Evolutionary conservation across 2,888 invertebrate genomes (phyloP), one percentile per base, ranked within the genome.

Genomic region (Yponomeuta malinellus): DNA sequence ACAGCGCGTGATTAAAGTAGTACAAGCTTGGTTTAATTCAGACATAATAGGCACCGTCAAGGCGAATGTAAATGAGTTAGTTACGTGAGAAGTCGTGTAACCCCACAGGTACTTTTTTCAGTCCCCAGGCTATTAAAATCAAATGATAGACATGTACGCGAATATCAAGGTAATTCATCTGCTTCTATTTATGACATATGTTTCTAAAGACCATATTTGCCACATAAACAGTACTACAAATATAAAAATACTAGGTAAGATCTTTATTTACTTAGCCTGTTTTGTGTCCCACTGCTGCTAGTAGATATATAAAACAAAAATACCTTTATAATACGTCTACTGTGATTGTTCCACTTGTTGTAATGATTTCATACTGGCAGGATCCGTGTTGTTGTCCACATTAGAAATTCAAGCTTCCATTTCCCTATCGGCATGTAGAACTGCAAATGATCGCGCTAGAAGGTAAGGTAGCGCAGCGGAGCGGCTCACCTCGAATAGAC

Each of bases 1-100:
- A 73, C 72, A 68, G 72, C 72, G 71, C 71, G 71, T 74, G 71
- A 71, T 73, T 72, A 72, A 73, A 74, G 71, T 71, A 71, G 71
- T 72, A 72, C 68, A 71, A 71, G 73, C 69, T 66, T 52, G 70
- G 70, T 70, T 70, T 69, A 37, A 72, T 70, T 72, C 52, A 68
- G 72, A 33, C 66, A 68, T 48, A 63, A 73, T 72, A 73, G 72
- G 72, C 69, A 67, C 33, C 43, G 64, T 71, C 73, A 73, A 72
- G 70, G 73, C 59, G 70, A 71, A 72, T 72, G 73, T 59, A 70
- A 73, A 73, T 73, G 52, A 68, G 68, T 48, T 23, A 65, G 12
- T 29, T 65, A 33, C 29, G 65, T 29, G 65, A 65, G 65, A 59
- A 59, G 15, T 59, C 15, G 31, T 31, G 65, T 31, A 9, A 65